These are phyloP conservation scores for Peromyscus californicus DNA, from an alignment of 2,113 vertebrate genomes.

Conservation along the genomic window DNA sequence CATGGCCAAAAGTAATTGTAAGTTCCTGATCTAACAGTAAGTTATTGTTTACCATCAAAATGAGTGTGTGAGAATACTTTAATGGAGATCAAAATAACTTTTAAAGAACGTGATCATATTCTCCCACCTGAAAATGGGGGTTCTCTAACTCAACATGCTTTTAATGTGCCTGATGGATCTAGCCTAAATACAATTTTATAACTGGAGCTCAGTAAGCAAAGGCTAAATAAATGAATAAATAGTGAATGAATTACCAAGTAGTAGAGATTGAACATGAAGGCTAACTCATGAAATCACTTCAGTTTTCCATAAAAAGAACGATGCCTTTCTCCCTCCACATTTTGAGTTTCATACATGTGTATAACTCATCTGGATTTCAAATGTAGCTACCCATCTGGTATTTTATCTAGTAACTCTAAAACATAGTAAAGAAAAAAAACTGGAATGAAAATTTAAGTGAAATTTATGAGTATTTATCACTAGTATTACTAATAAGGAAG, in stretches of 20 bases:
- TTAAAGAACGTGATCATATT: neutral
- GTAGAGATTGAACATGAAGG: too few relatives aligned
- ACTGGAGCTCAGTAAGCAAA: neutral
- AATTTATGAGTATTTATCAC: neutral
- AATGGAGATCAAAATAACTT: neutral
- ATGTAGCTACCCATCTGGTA: neutral
- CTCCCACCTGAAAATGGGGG: neutral
- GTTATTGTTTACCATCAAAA: neutral
- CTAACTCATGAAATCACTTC: neutral
- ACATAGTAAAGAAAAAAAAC: neutral
- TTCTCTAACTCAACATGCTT: neutral
- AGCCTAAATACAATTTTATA: neutral
- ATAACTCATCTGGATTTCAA: slow-evolving; percentile 52
- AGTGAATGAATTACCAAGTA: neutral
- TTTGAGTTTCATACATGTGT: neutral
- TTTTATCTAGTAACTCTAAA: slow-evolving; percentile 27
- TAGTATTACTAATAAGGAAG: neutral
- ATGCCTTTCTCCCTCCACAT: neutral
- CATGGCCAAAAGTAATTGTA: neutral
- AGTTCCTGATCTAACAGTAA: slow-evolving; percentile 13
- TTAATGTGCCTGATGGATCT: neutral
- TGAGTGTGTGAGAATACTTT: neutral
- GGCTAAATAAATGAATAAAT: neutral
- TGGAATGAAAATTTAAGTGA: neutral
- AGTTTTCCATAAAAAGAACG: slow-evolving; percentile 13